A percentile compares a stretch with the other conserved stretches of the same genome.
These are phyloP conservation scores for Eristalis pertinax DNA, from an alignment of 2,888 invertebrate species.

Conservation along the genomic window DNA sequence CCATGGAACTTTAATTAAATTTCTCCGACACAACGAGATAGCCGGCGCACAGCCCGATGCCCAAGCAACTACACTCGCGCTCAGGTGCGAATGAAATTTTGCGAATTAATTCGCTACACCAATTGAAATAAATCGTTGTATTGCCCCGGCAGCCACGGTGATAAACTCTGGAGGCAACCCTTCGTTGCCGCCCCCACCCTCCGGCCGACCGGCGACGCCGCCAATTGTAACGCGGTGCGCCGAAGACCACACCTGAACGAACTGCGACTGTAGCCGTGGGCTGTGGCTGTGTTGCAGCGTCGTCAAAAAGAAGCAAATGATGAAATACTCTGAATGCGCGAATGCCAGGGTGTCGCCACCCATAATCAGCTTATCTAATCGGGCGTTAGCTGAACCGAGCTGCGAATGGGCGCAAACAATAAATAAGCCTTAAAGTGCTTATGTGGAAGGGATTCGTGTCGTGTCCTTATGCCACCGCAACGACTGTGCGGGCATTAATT, in stretches of 20 bases:
- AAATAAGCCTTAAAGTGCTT: conserved; percentile 35
- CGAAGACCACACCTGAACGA: conserved; percentile 3
- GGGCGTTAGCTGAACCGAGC: conserved; percentile 13
- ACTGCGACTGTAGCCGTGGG: neutral
- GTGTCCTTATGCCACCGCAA: neutral
- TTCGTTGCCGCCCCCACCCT: neutral
- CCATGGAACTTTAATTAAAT: conserved; percentile 36
- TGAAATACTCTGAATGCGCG: conserved; percentile 32
- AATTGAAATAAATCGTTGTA: conserved; percentile 33
- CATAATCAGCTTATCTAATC: conserved; percentile 57
- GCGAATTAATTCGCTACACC: conserved; percentile 31
- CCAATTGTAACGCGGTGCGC: neutral
- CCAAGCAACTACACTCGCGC: neutral
- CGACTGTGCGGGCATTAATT: conserved; percentile 43
- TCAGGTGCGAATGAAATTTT: neutral
- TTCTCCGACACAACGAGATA: neutral
- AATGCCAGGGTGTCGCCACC: conserved; percentile 24
- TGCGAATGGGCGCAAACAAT: conserved; percentile 22
- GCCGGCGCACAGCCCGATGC: neutral
- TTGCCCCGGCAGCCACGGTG: neutral
- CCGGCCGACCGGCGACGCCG: too few relatives aligned
- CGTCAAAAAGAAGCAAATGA: conserved; percentile 35
- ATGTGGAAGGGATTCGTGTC: neutral
- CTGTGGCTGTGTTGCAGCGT: neutral
- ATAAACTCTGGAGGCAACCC: neutral